Evolutionary conservation across 2,797 vertebrate species (phyloP), one percentile per base, ranked within the genome.

Genomic region (Pogoniulus pusillus): DNA sequence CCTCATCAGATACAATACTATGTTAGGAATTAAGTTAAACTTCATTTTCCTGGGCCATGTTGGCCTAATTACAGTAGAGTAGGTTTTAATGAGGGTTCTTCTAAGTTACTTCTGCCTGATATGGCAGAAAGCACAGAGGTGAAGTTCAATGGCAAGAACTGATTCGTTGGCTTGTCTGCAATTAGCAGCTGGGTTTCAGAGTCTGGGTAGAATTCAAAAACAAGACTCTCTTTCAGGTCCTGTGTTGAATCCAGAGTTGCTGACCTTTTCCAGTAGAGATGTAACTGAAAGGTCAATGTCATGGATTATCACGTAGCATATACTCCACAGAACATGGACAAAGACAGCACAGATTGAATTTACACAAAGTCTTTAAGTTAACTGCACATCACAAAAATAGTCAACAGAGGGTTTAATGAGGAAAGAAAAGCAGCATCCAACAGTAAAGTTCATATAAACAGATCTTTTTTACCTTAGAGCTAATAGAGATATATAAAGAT

Each of bases 41-140:
- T 87, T 62, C 65, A 9, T n/a, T n/a, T n/a, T n/a, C n/a, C n/a
- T n/a, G n/a, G n/a, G n/a, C n/a, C n/a, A 3, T 16, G 57, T 47
- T 55, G 39, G 20, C 49, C 73, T 92, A 88, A 92, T 93, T 94
- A 70, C 35, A 79, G 80, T 62, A 37, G 57, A 69, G 37, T 62
- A 32, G 93, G 72, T 66, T 89, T 83, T 93, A 87, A 94, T 92
- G 89, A 93, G 85, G 49, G 24, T 66, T 93, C 65, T 84, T 82
- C 60, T 81, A 43, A 86, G 34, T 86, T 76, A 54, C 32, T 32
- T 91, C 53, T 93, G 57, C 72, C 71, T 88, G 71, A 91, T 92
- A 73, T 13, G 58, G 75, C 83, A 88, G 77, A 71, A 32, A 73
- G 88, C 89, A 83, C 63, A 82, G 45, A 86, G 83, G 83, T 64